Conservation (phyloP, 2,888 invertebrate species). For the Altica lythri region DNA sequence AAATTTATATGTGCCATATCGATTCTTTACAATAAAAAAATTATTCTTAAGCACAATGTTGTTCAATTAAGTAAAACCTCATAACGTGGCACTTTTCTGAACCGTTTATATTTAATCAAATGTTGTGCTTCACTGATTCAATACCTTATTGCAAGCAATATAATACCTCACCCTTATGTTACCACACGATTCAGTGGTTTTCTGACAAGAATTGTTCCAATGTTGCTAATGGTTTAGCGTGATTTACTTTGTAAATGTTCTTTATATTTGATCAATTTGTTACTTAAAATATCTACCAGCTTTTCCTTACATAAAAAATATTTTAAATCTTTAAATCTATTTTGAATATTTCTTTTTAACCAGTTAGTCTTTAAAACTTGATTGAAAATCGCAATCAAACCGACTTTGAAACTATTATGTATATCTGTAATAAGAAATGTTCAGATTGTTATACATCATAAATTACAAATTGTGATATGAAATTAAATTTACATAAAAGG, state of each 20-base stretch:
- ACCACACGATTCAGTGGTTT: slow-evolving; percentile 36
- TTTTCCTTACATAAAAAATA: neutral
- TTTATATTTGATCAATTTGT: slow-evolving; percentile 32
- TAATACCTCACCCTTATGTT: slow-evolving; percentile 35
- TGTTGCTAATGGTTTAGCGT: slow-evolving; percentile 36
- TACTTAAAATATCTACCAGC: slow-evolving; percentile 2
- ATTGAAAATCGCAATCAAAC: too few relatives aligned
- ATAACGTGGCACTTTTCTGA: slow-evolving; percentile 4
- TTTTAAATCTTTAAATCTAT: neutral
- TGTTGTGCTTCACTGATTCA: slow-evolving; percentile 25
- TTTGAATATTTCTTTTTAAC: too few relatives aligned
- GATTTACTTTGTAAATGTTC: slow-evolving; percentile 30
- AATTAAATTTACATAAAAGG: neutral
- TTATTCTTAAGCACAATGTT: neutral
- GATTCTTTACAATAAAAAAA: neutral
- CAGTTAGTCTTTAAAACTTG: too few relatives aligned
- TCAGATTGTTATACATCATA: too few relatives aligned
- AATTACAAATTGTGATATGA: too few relatives aligned
- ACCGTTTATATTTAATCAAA: slow-evolving; percentile 28
- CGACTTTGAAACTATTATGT: too few relatives aligned
- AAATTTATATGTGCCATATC: too few relatives aligned
- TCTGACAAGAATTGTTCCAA: slow-evolving; percentile 39
- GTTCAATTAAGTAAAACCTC: slow-evolving; percentile 5
- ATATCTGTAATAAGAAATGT: too few relatives aligned
- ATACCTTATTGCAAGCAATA: slow-evolving; percentile 23